A percentile compares a stretch with the other conserved stretches of the same genome.
phyloP scores from a whole-genome alignment of 2,113 vertebrate species.

The Crotalus helleri region DNA sequence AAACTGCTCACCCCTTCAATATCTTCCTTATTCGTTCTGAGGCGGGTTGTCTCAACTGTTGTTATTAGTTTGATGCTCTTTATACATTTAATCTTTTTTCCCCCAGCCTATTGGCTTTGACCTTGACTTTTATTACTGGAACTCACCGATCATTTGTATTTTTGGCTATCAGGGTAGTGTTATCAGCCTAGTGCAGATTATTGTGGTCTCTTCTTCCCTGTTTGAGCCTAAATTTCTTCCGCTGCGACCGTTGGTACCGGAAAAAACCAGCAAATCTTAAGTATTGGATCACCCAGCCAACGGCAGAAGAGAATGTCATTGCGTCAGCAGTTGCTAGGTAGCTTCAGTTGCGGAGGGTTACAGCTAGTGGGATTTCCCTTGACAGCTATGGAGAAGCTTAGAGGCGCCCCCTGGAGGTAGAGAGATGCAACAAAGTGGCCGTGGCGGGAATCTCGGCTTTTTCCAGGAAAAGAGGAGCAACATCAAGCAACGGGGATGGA shows the following conservation, averaged over 20 bases:
- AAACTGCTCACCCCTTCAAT: neutral
- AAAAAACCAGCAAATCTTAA: neutral
- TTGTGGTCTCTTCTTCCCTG: neutral
- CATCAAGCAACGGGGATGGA: neutral
- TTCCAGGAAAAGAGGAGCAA: neutral
- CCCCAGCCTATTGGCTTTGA: neutral
- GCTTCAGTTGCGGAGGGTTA: neutral
- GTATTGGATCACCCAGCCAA: rapidly evolving
- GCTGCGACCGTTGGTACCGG: rapidly evolving
- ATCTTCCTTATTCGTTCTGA: neutral
- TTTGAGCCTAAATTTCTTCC: neutral
- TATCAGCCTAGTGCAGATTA: neutral
- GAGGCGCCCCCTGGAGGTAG: neutral
- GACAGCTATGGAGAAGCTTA: rapidly evolving
- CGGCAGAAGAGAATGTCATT: rapidly evolving
- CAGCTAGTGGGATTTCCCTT: neutral
- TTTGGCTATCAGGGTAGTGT: neutral
- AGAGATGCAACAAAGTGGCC: neutral
- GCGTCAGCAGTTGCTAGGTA: slow-evolving; percentile 28
- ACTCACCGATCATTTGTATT: neutral
- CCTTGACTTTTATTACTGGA: neutral
- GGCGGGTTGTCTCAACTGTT: neutral
- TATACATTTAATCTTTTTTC: neutral
- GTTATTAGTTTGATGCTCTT: neutral
- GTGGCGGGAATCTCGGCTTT: neutral